Evolutionary conservation across 2,797 vertebrate genomes (phyloP), one percentile per base, ranked within the genome.

Genomic region (Acropternis orthonyx): DNA sequence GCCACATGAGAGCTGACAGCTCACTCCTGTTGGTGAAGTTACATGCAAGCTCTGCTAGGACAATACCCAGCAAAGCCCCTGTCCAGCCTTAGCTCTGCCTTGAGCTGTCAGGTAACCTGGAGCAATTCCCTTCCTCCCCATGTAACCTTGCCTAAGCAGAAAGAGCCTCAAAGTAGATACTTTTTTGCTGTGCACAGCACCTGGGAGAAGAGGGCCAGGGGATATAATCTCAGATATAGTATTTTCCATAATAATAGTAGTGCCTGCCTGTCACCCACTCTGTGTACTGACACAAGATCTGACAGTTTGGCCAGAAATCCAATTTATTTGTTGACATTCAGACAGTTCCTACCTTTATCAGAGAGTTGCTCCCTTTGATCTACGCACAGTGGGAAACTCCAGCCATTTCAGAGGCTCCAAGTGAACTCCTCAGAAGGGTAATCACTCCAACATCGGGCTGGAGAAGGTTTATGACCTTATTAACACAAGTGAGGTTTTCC

Each of bases 1-100:
- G 37, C 1, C 1, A 9, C 6, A 28, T 0, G 1, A 24, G 48
- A 68, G n/a, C 20, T 17, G 51, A 16, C 39, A 66, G 43, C 27
- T 19, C 4, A 1, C 9, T 68, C 11, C 34, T 46, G 3, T 8
- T 56, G 14, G 0, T 0, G 56, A 27, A 67, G 5, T 9, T 41
- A 7, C 1, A 1, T 3, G 2, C 44, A 27, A 36, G 39, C 44
- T 68, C 66, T 54, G 23, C 28, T 32, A 28, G 52, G 16, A 76
- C 19, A 71, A 28, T 11, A 52, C 27, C 7, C 9, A 9, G 34
- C 34, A 69, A 14, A 89, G 37, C n/a, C 22, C 43, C 10, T 0
- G 1, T 12, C 30, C 22, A 12, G 34, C 30, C 20, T 12, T 4
- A 63, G 48, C 46, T 65, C 54, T 72, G 17, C 21, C 36, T 61